Conservation (phyloP, 1,140 invertebrate species). For the Zaprionus tsacasi region DNA sequence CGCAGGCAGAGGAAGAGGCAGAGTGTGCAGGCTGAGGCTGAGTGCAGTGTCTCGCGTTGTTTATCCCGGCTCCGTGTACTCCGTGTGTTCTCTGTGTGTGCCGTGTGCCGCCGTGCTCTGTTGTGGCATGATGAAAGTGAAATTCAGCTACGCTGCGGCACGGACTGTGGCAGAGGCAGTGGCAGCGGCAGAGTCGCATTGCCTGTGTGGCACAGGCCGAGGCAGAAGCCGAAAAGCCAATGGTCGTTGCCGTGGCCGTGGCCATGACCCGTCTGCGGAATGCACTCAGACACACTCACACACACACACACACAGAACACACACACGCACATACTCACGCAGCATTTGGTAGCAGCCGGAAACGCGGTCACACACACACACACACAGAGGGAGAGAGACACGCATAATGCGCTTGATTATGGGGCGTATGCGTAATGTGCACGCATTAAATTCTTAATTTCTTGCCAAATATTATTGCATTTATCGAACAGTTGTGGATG, state of each 20-base stretch:
- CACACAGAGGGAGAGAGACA: neutral
- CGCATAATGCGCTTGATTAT: conserved; percentile 4
- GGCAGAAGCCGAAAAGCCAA: conserved; percentile 66
- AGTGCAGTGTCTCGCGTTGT: conserved; percentile 66
- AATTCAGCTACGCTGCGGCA: conserved; percentile 62
- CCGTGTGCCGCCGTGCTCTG: conserved; percentile 25
- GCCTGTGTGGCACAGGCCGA: conserved; percentile 29
- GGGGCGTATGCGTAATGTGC: conserved; percentile 52
- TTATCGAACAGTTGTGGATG: neutral
- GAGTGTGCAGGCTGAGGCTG: conserved; percentile 57
- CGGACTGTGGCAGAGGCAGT: conserved; percentile 40
- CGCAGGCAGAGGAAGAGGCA: conserved; percentile 12
- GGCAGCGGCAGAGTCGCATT: neutral
- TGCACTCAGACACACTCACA: conserved; percentile 58
- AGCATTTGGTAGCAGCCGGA: conserved; percentile 60
- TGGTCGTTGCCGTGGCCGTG: conserved; percentile 66
- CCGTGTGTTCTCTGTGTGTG: conserved; percentile 21
- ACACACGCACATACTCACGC: conserved; percentile 9
- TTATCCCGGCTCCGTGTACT: conserved; percentile 45
- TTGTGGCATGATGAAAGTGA: conserved; percentile 73
- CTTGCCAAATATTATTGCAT: neutral
- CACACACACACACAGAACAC: conserved; percentile 19
- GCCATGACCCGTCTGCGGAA: conserved; percentile 71
- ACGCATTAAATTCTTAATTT: conserved; percentile 24
- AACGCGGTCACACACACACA: conserved; percentile 67